Percentiles rank a stretch among this genome's conserved stretches.
Conservation (phyloP, 92 coral and sea anemone genomes). For the Zoanthus gigantus region DNA sequence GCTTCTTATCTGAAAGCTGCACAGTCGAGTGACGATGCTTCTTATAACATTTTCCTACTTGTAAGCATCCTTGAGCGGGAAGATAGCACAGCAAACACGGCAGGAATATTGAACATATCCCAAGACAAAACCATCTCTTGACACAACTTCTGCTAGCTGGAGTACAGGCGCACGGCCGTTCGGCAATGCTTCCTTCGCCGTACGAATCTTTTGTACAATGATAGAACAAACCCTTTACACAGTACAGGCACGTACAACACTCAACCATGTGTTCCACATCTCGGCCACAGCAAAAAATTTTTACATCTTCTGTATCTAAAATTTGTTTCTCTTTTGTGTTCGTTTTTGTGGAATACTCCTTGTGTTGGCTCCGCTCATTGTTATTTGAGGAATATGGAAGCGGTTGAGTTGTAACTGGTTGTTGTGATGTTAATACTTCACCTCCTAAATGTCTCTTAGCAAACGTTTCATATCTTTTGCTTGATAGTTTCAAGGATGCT, state of each 20-base stretch:
- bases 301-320: conserved; percentile 72
- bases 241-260: conserved; percentile 93
- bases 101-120: conserved; percentile 79
- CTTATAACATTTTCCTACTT: conserved; percentile 80
- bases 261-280: conserved; percentile 82
- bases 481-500: conserved; percentile 60
- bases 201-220: conserved; percentile 94
- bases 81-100: conserved; percentile 94
- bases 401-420: conserved; percentile 57
- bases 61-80: conserved; percentile 89
- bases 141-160: conserved; percentile 79
- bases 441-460: conserved; percentile 80
- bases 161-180: conserved; percentile 89
- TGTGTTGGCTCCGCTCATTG: conserved; percentile 32
- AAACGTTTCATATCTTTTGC: conserved; percentile 74
- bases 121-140: conserved; percentile 92
- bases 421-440: conserved; percentile 48
- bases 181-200: conserved; percentile 85
- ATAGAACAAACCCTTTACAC: conserved; percentile 90
- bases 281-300: conserved; percentile 84
- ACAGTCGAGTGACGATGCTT: conserved; percentile 68
- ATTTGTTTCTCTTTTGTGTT: conserved; percentile 58
- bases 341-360: conserved; percentile 33
- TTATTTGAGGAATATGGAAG: conserved; percentile 28
- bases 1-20: conserved; percentile 61